These are phyloP conservation scores for Pocillopora damicornis DNA, from an alignment of 64 coral and sea anemone species.

Conservation along the genomic window DNA sequence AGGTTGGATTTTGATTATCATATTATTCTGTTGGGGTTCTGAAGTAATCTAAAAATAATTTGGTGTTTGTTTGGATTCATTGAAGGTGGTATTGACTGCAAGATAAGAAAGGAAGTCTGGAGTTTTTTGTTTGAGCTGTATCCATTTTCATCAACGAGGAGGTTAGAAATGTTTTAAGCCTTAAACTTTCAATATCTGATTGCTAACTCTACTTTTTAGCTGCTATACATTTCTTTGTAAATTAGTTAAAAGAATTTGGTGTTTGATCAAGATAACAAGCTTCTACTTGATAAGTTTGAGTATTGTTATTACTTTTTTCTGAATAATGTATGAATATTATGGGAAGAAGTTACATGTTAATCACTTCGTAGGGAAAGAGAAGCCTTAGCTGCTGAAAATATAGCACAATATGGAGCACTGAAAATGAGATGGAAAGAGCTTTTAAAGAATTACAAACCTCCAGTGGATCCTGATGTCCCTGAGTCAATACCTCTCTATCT, in stretches of 20 bases:
- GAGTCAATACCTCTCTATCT: constrained; percentile 50
- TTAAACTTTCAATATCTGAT: background rate
- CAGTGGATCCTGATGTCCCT: constrained; percentile 4
- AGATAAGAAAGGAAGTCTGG: constrained; percentile 80
- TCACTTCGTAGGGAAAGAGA: constrained; percentile 62
- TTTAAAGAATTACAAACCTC: constrained; percentile 12
- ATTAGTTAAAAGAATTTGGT: no score
- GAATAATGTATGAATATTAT: no score
- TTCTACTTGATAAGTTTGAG: no score
- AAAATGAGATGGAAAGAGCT: constrained; percentile 82
- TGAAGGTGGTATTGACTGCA: constrained; percentile 53
- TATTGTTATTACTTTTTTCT: no score
- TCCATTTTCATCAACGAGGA: constrained; percentile 78
- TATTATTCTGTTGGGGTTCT: background rate
- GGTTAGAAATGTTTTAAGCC: constrained; percentile 14
- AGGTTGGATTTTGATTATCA: no score
- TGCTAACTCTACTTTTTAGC: no score
- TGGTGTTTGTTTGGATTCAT: background rate
- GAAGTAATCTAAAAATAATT: background rate
- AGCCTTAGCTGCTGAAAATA: constrained; percentile 70
- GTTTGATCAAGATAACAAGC: no score
- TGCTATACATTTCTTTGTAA: no score
- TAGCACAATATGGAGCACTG: constrained; percentile 67
- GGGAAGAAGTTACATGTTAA: no score
- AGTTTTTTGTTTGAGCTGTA: constrained; percentile 82